Evolutionary conservation across 2,888 invertebrate genomes (phyloP), one percentile per base, ranked within the genome.

Genomic region (Pachycephus smyrnensis): DNA sequence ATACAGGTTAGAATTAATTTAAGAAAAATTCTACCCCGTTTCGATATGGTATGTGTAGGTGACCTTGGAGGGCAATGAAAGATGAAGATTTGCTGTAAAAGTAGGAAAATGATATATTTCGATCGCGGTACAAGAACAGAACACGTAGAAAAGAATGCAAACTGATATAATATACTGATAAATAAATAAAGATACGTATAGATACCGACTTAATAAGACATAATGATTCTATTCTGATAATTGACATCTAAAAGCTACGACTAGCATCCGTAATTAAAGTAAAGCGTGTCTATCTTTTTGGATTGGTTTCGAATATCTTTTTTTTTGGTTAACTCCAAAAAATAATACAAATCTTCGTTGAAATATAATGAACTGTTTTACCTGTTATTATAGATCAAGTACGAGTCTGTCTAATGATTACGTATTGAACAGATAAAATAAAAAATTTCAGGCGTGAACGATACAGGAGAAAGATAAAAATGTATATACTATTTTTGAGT

Each of bases 81-180:
- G 23, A 0, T 23, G 23, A 71, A n/a, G 32, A 32, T 71, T 71
- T 78, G 33, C 69, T 80, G 79, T 33, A 78, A 81, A 84, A 80
- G 82, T 84, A 84, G 74, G 83, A 86, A 86, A 85, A 82, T 83
- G 71, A 35, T 74, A 84, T 86, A 85, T 84, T 84, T 77, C 78
- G 77, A 77, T 55, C 71, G 23, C 55, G 55, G 23, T 55, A 55
- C 55, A 55, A 55, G 55, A 55, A 55, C 55, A 23, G 1, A 55
- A 55, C 55, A 55, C 55, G 23, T 55, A 23, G 23, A 55, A 55
- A 55, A 55, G 23, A 55, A 55, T 55, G 35, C 55, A 55, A 55
- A 55, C 55, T 55, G 23, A 9, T 23, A 55, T 23, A 55, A 55
- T 0, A 23, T 55, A 55, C 23, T 55, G 55, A 9, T 1, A 80